Evolutionary conservation across 2,888 invertebrate species (phyloP), one percentile per base, ranked within the genome.

Genomic region (Tyria jacobaeae): DNA sequence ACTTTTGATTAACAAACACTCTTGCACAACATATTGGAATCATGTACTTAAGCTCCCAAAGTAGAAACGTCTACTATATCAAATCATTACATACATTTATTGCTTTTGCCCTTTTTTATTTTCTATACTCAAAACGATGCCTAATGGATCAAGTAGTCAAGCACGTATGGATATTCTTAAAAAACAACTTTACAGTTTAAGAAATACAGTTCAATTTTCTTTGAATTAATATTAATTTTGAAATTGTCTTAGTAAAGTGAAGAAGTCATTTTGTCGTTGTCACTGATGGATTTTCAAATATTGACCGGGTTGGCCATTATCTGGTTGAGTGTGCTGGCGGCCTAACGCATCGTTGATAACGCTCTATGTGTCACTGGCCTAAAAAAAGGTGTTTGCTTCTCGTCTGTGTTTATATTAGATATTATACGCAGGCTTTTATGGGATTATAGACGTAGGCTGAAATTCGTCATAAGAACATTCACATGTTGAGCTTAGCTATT

Each of bases 251-350:
- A 80, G 84, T 86, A 84, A 90, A 91, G 89, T 87, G 89, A 89
- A 91, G 90, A 88, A 91, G 91, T 89, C 89, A 87, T 89, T 89
- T 83, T 73, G 81, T 79, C 81, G 86, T 84, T 87, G 89, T 89
- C 89, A 81, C 83, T 89, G 90, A 91, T 92, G 91, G 89, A 83
- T 89, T 90, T 90, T 89, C 90, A 92, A 94, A 94, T 92, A 93
- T 94, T 93, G 91, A 92, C 92, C 82, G 85, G 81, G 78, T 80
- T 79, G 81, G 78, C 88, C 87, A 90, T 92, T 93, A 92, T 92
- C 91, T 86, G 76, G 80, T 82, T 82, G 81, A 86, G 89, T 85
- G 87, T 86, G 86, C 83, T 81, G 85, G 82, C 79, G 84, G 81
- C 79, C 80, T 75, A 81, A 79, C 82, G 62, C 68, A 66, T 77